These are phyloP conservation scores for Meteorus colon DNA, from an alignment of 2,888 invertebrate genomes.

Conservation along the genomic window DNA sequence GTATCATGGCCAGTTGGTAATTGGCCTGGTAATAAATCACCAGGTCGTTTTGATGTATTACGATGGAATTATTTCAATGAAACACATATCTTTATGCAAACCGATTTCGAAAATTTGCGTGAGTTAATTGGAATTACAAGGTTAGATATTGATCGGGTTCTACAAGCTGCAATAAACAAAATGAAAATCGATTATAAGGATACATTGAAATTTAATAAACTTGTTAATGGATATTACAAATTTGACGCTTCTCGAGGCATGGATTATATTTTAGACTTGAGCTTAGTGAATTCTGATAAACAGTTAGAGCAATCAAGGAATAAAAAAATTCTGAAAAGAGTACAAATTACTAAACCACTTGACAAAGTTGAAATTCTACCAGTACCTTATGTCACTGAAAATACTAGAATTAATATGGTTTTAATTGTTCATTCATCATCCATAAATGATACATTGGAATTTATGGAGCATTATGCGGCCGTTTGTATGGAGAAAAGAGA, in stretches of 20 bases:
- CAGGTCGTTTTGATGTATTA: slow-evolving; percentile 86
- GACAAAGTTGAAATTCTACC: slow-evolving; percentile 92
- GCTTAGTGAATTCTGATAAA: slow-evolving; percentile 74
- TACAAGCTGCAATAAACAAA: slow-evolving; percentile 75
- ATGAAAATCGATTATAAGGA: slow-evolving; percentile 74
- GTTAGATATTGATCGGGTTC: slow-evolving; percentile 79
- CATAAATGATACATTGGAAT: slow-evolving; percentile 77
- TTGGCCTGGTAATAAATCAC: slow-evolving; percentile 79
- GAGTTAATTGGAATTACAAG: slow-evolving; percentile 80
- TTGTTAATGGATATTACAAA: slow-evolving; percentile 83
- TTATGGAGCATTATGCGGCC: slow-evolving; percentile 83
- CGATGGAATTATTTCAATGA: slow-evolving; percentile 91
- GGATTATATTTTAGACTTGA: slow-evolving; percentile 88
- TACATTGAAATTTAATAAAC: slow-evolving; percentile 75
- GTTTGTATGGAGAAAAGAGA: slow-evolving; percentile 85
- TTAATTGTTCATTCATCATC: slow-evolving; percentile 80
- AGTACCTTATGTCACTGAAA: slow-evolving; percentile 97
- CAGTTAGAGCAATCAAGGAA: slow-evolving; percentile 54
- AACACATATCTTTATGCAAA: slow-evolving; percentile 87
- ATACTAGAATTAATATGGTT: slow-evolving; percentile 85
- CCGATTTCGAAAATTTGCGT: slow-evolving; percentile 84
- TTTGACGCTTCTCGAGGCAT: slow-evolving; percentile 90
- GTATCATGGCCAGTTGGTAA: slow-evolving; percentile 85
- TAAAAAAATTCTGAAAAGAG: slow-evolving; percentile 77
- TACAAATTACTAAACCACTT: slow-evolving; percentile 88